Base-by-base conservation (phyloP, 2,797 vertebrate genomes). In the Sphaeramia orbicularis region DNA sequence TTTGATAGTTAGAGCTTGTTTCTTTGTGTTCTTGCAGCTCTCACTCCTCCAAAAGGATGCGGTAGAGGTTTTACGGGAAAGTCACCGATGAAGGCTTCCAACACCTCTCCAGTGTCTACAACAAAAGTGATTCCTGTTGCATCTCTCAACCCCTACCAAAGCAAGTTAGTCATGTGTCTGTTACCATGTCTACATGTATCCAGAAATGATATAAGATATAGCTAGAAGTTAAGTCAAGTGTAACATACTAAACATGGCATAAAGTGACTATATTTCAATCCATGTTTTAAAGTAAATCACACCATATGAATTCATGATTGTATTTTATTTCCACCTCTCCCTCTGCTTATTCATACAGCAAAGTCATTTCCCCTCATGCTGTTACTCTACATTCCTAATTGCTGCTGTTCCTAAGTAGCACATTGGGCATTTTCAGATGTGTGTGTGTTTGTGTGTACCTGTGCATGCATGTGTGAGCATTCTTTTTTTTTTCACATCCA, bases 141-240 rank as follows among this genome's bases (percentile, higher is more conserved):
- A 61, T 89, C 91, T 73, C 93, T 99, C 75, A 98, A 96, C 84
- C 97, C 97, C 0, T 98, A 99, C 87, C 95, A 96, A 9, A 96
- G 94, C 71, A 99, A 95, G 98, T 99, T 85, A 94, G 97, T 97
- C 18, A 10, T 41, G 32, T 27, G 18, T 12, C 24, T 32, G 32
- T 32, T 32, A 18, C 14, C 21, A 14, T 18, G 18, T 41, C 32
- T 35, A 6, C 10, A n/a, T 44, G 1, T 50, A 1, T 47, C 3
- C 19, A 2, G 10, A 11, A 16, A 30, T 48, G 4, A 14, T 16
- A 14, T 59, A 37, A 2, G 50, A 56, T 7, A 32, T 0, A n/a
- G n/a, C n/a, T n/a, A 2, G n/a, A 42, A 52, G 36, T 45, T 14
- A 40, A 12, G 18, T 30, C 27, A 43, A 1, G 36, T 60, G 2